phyloP scores from a whole-genome alignment of 2,113 vertebrate species.

The Holacanthus passer region DNA sequence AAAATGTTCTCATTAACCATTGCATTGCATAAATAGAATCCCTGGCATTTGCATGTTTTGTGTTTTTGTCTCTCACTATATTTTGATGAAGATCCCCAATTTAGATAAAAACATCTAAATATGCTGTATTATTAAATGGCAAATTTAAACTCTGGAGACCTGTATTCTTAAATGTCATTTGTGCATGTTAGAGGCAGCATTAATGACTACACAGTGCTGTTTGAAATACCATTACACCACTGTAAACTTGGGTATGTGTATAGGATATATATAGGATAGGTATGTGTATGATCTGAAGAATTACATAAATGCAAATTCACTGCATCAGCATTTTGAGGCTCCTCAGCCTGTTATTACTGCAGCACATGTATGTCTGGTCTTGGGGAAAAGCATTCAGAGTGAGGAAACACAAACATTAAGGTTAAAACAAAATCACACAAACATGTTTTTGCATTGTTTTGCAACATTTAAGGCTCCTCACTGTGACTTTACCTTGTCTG shows the following conservation, averaged over 20 bases:
- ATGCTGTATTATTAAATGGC: background rate
- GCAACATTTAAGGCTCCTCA: background rate
- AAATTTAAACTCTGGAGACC: background rate
- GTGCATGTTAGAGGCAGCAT: background rate
- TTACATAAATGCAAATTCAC: background rate
- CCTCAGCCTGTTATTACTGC: background rate
- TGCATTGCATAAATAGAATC: background rate
- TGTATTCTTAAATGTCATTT: background rate
- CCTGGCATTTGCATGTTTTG: background rate
- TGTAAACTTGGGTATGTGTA: background rate
- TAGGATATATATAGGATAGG: no score
- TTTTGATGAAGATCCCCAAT: background rate
- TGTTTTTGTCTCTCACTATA: background rate
- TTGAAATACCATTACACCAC: background rate
- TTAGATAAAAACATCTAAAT: background rate
- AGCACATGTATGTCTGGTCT: background rate
- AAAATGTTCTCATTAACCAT: background rate
- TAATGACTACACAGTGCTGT: no score
- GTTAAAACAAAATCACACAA: background rate
- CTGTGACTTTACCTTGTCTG: background rate
- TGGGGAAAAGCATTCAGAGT: background rate
- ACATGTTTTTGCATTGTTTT: background rate
- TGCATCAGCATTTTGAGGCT: background rate
- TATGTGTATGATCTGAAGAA: background rate
- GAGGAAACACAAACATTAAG: background rate